Evolutionary conservation across 2,888 invertebrate genomes (phyloP).

Genomic region (Melanostoma mellinum): DNA sequence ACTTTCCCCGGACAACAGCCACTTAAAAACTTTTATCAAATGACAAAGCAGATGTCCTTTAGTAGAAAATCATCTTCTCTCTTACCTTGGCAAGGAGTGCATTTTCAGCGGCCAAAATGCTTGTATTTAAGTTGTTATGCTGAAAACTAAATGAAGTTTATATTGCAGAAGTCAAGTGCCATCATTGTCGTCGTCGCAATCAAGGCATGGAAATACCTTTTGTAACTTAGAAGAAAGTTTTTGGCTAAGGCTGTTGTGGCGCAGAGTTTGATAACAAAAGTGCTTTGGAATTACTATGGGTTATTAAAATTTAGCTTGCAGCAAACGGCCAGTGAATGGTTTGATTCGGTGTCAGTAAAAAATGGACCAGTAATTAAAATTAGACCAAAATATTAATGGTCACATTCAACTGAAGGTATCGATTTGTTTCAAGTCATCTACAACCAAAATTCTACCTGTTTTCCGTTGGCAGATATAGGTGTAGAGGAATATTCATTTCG

Average conservation of each 20-base stretch:
- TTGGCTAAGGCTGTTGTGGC: conserved; percentile 7
- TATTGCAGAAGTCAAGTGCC: conserved; percentile 39
- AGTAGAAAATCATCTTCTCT: conserved; percentile 3
- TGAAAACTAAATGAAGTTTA: conserved; percentile 14
- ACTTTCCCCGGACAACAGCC: background rate
- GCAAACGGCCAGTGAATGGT: too few relatives aligned
- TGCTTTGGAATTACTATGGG: too few relatives aligned
- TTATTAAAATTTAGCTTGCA: too few relatives aligned
- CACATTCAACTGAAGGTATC: too few relatives aligned
- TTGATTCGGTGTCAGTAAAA: too few relatives aligned
- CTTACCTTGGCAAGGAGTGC: background rate
- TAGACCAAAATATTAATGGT: too few relatives aligned
- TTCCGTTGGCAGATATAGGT: too few relatives aligned
- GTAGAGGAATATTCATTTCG: too few relatives aligned
- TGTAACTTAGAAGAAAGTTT: conserved; percentile 29
- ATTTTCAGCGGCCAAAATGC: background rate
- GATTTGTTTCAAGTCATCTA: too few relatives aligned
- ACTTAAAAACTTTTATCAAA: conserved; percentile 14
- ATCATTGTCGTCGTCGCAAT: conserved; percentile 11
- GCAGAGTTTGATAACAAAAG: background rate
- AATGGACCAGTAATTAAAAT: too few relatives aligned
- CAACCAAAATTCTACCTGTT: too few relatives aligned
- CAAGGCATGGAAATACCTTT: conserved; percentile 15
- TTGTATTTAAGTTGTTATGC: background rate
- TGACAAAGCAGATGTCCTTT: background rate